Evolutionary conservation across 2,113 vertebrate species (phyloP), one percentile per base, ranked within the genome.

Genomic region (Oryzias celebensis): DNA sequence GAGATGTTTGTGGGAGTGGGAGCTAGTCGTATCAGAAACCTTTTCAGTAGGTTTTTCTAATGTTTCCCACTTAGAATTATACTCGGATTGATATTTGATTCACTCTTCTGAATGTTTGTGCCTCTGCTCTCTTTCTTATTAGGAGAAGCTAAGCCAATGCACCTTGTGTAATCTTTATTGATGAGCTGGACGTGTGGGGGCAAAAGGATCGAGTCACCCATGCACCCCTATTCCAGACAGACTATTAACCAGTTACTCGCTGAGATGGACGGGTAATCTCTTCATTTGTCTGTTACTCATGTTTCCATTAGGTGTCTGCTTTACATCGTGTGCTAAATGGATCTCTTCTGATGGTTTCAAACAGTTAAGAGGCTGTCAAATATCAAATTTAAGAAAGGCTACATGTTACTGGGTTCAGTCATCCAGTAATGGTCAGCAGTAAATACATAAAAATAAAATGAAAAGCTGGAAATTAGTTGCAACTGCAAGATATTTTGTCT

Each of bases 1-100:
- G 97, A 99, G 89, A 98, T 99, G 97, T 98, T 98, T 79, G 97
- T 98, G 55, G 97, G 97, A 0, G 96, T 98, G 3, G 97, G 97
- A 86, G 97, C 97, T 14, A 98, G 97, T 74, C 95, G 97, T 57
- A 98, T 99, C 86, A 91, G 97, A 82, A 99, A 98, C 84, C 92
- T 99, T 7, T 99, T 99, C 77, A 92, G 97, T 98, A 87, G 16
- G 95, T 92, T 51, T 41, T 52, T 57, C 3, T 4, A 48, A 1
- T 1, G 15, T 55, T 18, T 47, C 22, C 23, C 3, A 16, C 8
- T 28, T 31, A 13, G 15, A 60, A 49, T 1, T 3, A 5, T 14
- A 36, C 5, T 4, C 14, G 10, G 12, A 45, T 20, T n/a, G 60
- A 2, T 13, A 42, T 22, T 43, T 49, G 14, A 16, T 26, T 8